Evolutionary conservation across 2,888 invertebrate genomes (phyloP).

Genomic region (Oscheius sp.): DNA sequence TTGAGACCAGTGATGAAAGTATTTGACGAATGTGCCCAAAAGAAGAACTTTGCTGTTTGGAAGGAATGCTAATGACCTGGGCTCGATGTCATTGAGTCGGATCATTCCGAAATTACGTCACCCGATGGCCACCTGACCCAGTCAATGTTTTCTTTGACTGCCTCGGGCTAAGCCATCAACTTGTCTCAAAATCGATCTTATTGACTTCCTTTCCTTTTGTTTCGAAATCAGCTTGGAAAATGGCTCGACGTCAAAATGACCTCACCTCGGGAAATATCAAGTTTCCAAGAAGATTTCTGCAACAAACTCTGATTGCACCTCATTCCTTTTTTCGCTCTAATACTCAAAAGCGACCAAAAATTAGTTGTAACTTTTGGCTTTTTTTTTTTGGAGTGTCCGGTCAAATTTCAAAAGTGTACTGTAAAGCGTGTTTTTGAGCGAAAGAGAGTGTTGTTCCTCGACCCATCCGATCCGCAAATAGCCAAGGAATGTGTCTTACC

Average conservation of each 20-base stretch:
- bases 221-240: not conserved
- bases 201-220: not conserved
- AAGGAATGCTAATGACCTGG: not conserved
- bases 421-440: too few relatives aligned
- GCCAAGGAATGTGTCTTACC: not conserved
- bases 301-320: not conserved
- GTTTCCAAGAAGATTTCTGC: not conserved
- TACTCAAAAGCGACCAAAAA: too few relatives aligned
- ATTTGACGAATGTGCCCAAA: not conserved
- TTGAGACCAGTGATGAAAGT: not conserved
- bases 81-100: not conserved
- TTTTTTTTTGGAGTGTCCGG: not conserved
- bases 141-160: not conserved
- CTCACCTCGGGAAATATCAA: not conserved
- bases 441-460: too few relatives aligned
- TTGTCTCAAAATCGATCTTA: not conserved
- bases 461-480: not conserved
- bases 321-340: not conserved
- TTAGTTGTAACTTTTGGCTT: too few relatives aligned
- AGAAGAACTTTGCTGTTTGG: not conserved
- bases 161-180: not conserved
- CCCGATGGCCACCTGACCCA: slow-evolving; percentile 10
- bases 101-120: slow-evolving; percentile 8
- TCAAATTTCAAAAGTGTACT: too few relatives aligned
- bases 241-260: not conserved